These are phyloP conservation scores for Xenopus laevis DNA, from an alignment of 2,113 vertebrate species.

Conservation along the genomic window DNA sequence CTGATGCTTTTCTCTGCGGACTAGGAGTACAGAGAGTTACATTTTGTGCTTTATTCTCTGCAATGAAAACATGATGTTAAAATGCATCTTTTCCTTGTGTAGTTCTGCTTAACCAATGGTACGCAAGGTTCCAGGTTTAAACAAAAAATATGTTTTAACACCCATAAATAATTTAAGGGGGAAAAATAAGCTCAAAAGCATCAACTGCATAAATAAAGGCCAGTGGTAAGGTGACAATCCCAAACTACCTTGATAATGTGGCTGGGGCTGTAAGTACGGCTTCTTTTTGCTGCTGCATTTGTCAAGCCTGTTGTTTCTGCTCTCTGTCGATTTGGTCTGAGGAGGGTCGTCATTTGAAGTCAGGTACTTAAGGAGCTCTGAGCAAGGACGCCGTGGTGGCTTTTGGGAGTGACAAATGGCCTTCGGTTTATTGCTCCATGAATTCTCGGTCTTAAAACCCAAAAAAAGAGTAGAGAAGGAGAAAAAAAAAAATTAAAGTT, in stretches of 20 bases:
- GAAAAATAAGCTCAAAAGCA: too few relatives aligned
- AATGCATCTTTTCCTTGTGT: too few relatives aligned
- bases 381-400: constrained; percentile 93
- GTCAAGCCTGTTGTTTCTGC: constrained; percentile 86
- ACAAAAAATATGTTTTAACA: too few relatives aligned
- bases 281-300: constrained; percentile 84
- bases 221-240: not conserved
- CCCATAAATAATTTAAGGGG: too few relatives aligned
- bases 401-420: constrained; percentile 87
- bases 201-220: too few relatives aligned
- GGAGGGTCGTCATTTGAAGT: constrained; percentile 91
- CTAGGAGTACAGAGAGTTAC: too few relatives aligned
- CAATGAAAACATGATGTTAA: too few relatives aligned
- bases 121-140: too few relatives aligned
- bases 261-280: constrained; percentile 73
- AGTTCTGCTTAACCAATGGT: too few relatives aligned
- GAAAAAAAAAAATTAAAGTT: constrained; percentile 56
- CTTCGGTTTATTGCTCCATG: constrained; percentile 91
- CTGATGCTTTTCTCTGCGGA: too few relatives aligned
- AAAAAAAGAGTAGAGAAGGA: not conserved
- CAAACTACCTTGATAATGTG: constrained; percentile 89
- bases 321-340: constrained; percentile 87
- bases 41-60: too few relatives aligned
- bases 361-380: constrained; percentile 98
- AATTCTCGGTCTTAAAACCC: constrained; percentile 85